Evolutionary conservation across 2,797 vertebrate species (phyloP), one percentile per base, ranked within the genome.

Genomic region (Myripristis murdjan): DNA sequence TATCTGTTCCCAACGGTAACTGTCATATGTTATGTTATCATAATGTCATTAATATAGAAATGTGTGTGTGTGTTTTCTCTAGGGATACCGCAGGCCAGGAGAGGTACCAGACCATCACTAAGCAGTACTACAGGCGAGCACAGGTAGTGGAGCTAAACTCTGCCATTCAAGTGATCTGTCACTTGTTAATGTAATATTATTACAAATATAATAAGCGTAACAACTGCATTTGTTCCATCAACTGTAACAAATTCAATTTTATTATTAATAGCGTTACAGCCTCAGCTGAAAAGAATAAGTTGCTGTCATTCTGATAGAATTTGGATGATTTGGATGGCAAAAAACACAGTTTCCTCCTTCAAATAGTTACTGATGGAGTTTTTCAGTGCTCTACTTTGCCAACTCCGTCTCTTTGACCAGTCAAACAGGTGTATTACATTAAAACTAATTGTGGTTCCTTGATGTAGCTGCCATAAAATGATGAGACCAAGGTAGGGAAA

Each of bases 81-180:
- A 99, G 98, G 98, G 98, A 99, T 88, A 99, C 98, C 0, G 98
- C 98, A 0, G 98, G 98, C 22, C 97, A 99, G 88, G 98, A 99
- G 82, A 89, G 98, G 82, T 99, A 99, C 90, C 97, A 98, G 93
- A 99, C 97, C 82, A 98, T 99, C 92, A 99, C 97, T 35, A 99
- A 99, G 87, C 98, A 99, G 94, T 99, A 98, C 91, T 99, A 99
- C 87, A 95, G 98, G 84, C 91, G 98, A 86, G 98, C 98, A 70
- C 98, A 99, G 97, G 98, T 92, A 86, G 4, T 0, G 3, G 14
- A 46, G 28, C 44, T 51, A 2, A n/a, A 11, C 57, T 49, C 2
- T 24, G 47, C 39, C 22, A 37, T 53, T 35, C 1, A 2, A 52
- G 8, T 16, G 26, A 5, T 66, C 49, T 20, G 16, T n/a, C 55